Evolutionary conservation across 2,888 invertebrate genomes (phyloP), one percentile per base, ranked within the genome.

Genomic region (Drosophila suboccidentalis): DNA sequence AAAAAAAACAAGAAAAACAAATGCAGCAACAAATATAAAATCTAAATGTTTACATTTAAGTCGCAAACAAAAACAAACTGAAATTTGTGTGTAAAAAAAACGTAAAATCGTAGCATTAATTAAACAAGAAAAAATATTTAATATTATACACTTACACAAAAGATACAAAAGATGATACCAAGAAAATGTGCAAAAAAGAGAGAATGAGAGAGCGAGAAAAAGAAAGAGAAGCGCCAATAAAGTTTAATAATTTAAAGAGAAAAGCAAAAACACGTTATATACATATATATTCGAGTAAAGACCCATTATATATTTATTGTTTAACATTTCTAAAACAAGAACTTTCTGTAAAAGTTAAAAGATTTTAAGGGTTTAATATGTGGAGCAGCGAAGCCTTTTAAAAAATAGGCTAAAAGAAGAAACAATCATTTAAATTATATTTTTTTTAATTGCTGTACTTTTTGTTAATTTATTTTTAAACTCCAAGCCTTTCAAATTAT

Each of bases 1-100:
- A 54, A 53, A 19, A 75, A 62, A 47, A 39, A 54, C 49, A 47
- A 34, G n/a, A 58, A 50, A 41, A 17, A 54, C n/a, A 67, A 86
- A 67, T 43, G 57, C 70, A 71, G 71, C 72, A 87, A 71, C 47
- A 63, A 64, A 71, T 41, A 69, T 36, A 63, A 74, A 71, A 83
- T 89, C 87, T 89, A 75, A 79, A 85, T 90, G 90, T 83, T 83
- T 87, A 83, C 54, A 72, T 71, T 66, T 88, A 83, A 83, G 87
- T 71, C 87, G 77, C 84, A 82, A 80, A 71, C 55, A 53, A 44
- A 50, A 39, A 51, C 53, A 65, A 87, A 83, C 72, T 82, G 86
- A 84, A 84, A 83, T 87, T 83, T 85, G 90, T 90, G 84, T 85
- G 90, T 90, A 85, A 71, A 86, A 86, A 87, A 78, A 71, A 62